Evolutionary conservation across 2,113 vertebrate genomes (phyloP), one percentile per base, ranked within the genome.

Genomic region (Vulpes ferrilata): DNA sequence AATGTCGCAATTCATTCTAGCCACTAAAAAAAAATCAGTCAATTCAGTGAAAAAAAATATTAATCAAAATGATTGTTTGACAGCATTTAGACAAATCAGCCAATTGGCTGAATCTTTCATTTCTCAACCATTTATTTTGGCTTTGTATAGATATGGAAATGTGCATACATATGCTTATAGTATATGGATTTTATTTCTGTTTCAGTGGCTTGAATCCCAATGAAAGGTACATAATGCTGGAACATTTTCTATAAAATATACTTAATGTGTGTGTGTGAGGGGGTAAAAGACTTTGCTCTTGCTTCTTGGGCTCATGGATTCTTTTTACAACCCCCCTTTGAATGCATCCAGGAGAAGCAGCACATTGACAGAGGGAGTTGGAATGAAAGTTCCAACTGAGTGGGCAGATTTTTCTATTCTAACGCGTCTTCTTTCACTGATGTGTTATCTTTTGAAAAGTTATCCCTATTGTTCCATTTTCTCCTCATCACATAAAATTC

Each of bases 31-130:
- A 94, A 93, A 57, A 87, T 93, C 94, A 87, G 53, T 96, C 88
- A 95, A 94, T 71, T 95, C 84, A 65, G 67, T 95, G 71, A 81
- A 92, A 97, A 95, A 95, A 97, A 95, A 83, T 43, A 96, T 92
- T 96, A 95, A 96, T 96, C 95, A 97, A 90, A 96, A 96, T 96
- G 76, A 90, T 96, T 90, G n/a, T 91, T 86, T 97, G 92, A 90
- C 89, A 95, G 76, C 84, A 83, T 93, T 80, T 96, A 97, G 73
- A 96, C 38, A 88, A 94, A 96, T 94, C 81, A 95, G 89, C 22
- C 79, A 74, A 48, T 65, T 96, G 62, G 67, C 15, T 86, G 81
- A 86, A 80, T 80, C 67, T 93, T 64, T 96, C 93, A 93, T 76
- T 95, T 97, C 97, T 95, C 81, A 93, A 55, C 30, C 71, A 79